Base-by-base conservation (phyloP, 2,797 vertebrate genomes). In the Gobio occitaniae region DNA sequence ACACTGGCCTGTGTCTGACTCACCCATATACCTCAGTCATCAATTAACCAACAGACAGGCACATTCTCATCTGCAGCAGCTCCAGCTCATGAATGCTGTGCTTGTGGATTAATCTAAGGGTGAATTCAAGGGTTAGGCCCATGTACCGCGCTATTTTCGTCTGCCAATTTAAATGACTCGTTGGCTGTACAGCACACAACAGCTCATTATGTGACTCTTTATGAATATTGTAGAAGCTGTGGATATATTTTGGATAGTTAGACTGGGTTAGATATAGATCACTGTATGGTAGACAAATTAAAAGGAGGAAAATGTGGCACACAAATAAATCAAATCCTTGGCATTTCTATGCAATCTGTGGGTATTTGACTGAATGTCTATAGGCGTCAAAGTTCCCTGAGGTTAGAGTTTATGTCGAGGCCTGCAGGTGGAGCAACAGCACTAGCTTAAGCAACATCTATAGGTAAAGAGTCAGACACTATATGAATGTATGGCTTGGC, bases 401-500 rank as follows among this genome's bases (percentile, higher is more conserved):
- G 83, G 77, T 84, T 85, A 50, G 38, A 66, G 83, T 83, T 52
- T 59, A 29, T 61, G 13, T 19, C 29, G 19, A 84, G 50, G 59
- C 90, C 90, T 91, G 86, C 82, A 90, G 90, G 86, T 86, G 90
- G 89, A 88, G 89, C 86, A 84, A 68, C 78, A 86, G 76, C 78
- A 59, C 81, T 50, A 88, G 80, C 19, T 50, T 87, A 75, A 48
- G 44, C 63, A 74, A 25, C 47, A 38, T 32, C 65, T 41, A 56
- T 74, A 59, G 29, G n/a, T 77, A 19, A 72, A 52, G 25, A 25
- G 25, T 25, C 25, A 25, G 36, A n/a, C 47, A 66, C 63, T 56
- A 38, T 38, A 59, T 78, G 8, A 71, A 71, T 21, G 29, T 61
- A 63, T 52, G 66, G 3, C 9, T 59, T 29, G 65, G n/a, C 41